Evolutionary conservation across 2,113 vertebrate species (phyloP), one percentile per base, ranked within the genome.

Genomic region (Clupea harengus): DNA sequence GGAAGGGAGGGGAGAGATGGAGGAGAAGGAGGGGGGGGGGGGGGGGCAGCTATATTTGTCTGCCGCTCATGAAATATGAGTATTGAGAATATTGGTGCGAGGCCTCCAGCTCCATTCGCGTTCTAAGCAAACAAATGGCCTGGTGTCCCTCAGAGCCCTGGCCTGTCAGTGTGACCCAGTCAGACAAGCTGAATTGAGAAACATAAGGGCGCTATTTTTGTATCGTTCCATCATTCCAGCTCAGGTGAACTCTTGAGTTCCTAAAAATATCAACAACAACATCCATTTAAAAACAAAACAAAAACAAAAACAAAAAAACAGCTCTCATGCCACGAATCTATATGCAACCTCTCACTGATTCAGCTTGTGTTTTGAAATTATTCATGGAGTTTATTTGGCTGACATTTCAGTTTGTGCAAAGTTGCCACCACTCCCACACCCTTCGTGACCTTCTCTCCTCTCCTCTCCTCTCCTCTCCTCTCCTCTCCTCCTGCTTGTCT

Each of bases 21-120:
- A 72, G 7, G 1, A 18, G 57, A 64, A 6, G 57, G 8, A n/a
- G 18, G 22, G 57, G 57, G 22, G 57, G 18, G 22, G 57, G 57
- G 22, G 57, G 46, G 85, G 75, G 25, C 57, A 20, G 87, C 85
- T 90, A 88, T 90, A 88, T 90, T 86, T 88, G 87, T 85, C 75
- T 60, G 46, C 2, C 46, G 64, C 86, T 87, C 84, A 52, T 84
- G 86, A 85, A 86, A 84, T 81, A 87, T 45, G 87, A 88, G 86
- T 81, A 88, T 81, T 81, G 83, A 81, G 84, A 67, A 57, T 88
- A 84, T 86, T 64, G 84, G 81, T 67, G 82, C n/a, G 18, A 17
- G 39, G 72, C 80, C 78, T 88, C 50, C 81, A 72, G 81, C 64
- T 28, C 64, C n/a, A 28, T 28, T 28, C 64, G 11, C n/a, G 64